Conservation (phyloP, 1,140 invertebrate genomes). For the Cydia splendana region DNA sequence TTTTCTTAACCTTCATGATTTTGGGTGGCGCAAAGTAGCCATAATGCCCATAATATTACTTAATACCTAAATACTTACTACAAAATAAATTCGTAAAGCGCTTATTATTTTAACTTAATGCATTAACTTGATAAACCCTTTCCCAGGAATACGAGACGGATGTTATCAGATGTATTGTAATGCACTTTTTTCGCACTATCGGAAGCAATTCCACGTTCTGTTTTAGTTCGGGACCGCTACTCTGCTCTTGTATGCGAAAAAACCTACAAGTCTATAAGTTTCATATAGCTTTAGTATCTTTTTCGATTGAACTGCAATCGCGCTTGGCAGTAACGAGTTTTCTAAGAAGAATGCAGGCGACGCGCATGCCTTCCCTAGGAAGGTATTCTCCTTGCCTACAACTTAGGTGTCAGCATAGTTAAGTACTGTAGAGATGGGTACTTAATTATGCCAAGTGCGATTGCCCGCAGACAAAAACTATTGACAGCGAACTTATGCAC, state of each 20-base stretch:
- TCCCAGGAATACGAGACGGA: neutral
- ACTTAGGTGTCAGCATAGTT: constrained; percentile 22
- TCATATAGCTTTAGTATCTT: constrained; percentile 3
- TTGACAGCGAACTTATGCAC: neutral
- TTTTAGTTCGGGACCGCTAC: constrained; percentile 30
- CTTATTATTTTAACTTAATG: neutral
- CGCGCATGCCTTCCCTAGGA: neutral
- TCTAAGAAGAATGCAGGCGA: constrained; percentile 20
- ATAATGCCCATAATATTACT: too few species aligned
- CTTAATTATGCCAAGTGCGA: constrained; percentile 20
- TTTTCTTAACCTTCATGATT: too few species aligned
- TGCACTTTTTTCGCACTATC: constrained; percentile 20
- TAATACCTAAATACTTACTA: too few species aligned
- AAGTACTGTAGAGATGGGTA: constrained; percentile 5
- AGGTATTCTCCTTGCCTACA: constrained; percentile 3
- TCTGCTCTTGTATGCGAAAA: neutral
- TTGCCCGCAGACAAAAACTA: constrained; percentile 5
- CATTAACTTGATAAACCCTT: neutral
- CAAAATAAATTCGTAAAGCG: neutral
- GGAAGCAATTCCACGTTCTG: constrained; percentile 31
- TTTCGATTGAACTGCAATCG: constrained; percentile 15
- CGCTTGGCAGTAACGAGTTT: constrained; percentile 26
- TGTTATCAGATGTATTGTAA: constrained; percentile 15
- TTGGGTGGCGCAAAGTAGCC: too few species aligned
- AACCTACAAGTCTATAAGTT: neutral